Evolutionary conservation across 2,888 invertebrate species (phyloP), one percentile per base, ranked within the genome.

Genomic region (Slavum lentiscoides): DNA sequence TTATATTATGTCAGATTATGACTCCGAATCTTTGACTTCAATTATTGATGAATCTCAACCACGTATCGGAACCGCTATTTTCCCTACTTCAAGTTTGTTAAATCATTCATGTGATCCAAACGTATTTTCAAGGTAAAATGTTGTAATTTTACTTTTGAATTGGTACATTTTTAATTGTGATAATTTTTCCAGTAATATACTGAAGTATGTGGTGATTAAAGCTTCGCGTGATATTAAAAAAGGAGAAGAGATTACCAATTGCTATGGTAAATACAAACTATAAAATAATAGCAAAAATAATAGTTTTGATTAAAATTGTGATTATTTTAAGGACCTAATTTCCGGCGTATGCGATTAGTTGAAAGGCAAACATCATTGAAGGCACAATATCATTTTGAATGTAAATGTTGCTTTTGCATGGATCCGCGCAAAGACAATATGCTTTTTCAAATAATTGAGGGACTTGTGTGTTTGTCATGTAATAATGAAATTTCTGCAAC

Each of bases 71-170:
- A 92, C 94, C 3, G 95, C 92, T 0, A 93, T 96, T 85, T 95
- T 93, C 86, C 94, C 96, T 0, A 91, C 94, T 1, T 91, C 94
- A 0, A 94, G 95, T 84, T 91, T 96, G 88, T 93, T 96, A 91
- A 98, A 97, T 87, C 97, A 98, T 87, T 93, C 95, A 0, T 97
- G 97, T 86, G 91, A 93, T 83, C 92, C 95, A 9, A 93, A 92
- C 84, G 92, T 96, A 82, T 90, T 91, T 74, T 91, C 91, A 84
- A 91, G 90, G 92, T 93, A 86, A 53, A 74, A 64, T 68, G n/a
- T 23, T 55, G 30, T 53, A n/a, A 37, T 82, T 80, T 7, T 19
- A 49, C 4, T 37, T 62, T 39, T 62, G 13, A 8, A 17, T 55
- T 17, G 17, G 61, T 43, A 19, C 49, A 21, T 68, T 82, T 74